Evolutionary conservation across 2,888 invertebrate genomes (phyloP).

Genomic region (Lasioglossum lativentre): DNA sequence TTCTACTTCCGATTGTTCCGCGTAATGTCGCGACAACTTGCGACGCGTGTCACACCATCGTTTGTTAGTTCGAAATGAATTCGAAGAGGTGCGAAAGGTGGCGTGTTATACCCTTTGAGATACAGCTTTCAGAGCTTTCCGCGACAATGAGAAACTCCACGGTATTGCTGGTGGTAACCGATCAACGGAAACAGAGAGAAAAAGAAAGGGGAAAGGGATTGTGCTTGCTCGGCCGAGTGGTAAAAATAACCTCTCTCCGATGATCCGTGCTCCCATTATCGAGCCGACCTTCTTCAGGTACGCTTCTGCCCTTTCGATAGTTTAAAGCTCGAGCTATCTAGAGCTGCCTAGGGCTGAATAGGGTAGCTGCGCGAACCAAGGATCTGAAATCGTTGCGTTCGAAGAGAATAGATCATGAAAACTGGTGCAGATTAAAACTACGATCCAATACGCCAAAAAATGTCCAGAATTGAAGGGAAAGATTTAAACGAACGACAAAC

Average conservation of each 20-base stretch:
- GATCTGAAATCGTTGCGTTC: no score
- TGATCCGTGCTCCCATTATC: constrained; percentile 34
- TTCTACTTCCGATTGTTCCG: background rate
- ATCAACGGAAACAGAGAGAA: background rate
- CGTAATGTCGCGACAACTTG: no score
- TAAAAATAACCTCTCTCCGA: constrained; percentile 45
- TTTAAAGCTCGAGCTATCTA: background rate
- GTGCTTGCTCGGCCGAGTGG: constrained; percentile 8
- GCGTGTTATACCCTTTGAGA: background rate
- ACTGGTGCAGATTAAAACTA: no score
- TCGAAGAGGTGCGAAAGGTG: background rate
- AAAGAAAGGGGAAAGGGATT: background rate
- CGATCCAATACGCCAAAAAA: no score
- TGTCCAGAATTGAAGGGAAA: no score
- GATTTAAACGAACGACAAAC: no score
- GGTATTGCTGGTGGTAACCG: background rate
- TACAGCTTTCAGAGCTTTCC: background rate
- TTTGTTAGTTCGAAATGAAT: background rate
- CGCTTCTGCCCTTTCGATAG: background rate
- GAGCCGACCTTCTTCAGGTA: constrained; percentile 39
- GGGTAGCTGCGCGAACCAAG: background rate
- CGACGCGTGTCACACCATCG: no score
- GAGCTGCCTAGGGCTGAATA: background rate
- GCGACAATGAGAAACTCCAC: background rate
- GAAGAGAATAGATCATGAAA: no score